phyloP scores from a whole-genome alignment of 1,140 invertebrate species.

The Trissolcus basalis region DNA sequence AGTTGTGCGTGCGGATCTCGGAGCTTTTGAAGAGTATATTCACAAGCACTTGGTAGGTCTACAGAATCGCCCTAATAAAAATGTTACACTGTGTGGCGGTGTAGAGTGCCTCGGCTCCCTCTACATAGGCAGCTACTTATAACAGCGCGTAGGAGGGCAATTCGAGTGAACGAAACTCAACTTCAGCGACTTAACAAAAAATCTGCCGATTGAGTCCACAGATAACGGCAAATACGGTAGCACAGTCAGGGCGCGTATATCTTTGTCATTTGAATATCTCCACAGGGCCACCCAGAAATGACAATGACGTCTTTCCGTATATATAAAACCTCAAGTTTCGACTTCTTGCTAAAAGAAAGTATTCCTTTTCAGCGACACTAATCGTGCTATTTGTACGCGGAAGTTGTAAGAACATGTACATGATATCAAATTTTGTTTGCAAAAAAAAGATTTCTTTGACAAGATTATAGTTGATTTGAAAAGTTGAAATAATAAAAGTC shows the following conservation, averaged over 20 bases:
- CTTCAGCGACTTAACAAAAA: constrained; percentile 59
- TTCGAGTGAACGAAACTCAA: constrained; percentile 51
- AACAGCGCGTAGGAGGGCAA: constrained; percentile 63
- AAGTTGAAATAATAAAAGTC: no score
- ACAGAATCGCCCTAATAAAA: constrained; percentile 74
- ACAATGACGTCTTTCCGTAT: constrained; percentile 59
- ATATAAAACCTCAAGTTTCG: constrained; percentile 41
- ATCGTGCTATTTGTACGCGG: constrained; percentile 30
- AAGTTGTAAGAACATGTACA: constrained; percentile 25
- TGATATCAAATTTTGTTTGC: no score
- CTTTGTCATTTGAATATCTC: constrained; percentile 73
- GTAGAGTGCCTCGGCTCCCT: constrained; percentile 32
- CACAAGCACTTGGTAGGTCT: constrained; percentile 69
- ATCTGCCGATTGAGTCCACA: constrained; percentile 62
- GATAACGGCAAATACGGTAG: constrained; percentile 71
- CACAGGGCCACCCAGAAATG: constrained; percentile 65
- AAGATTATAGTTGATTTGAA: no score
- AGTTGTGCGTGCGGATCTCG: constrained; percentile 33
- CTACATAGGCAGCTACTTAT: constrained; percentile 53
- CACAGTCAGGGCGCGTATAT: constrained; percentile 59
- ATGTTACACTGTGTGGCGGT: constrained; percentile 65
- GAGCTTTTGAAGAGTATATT: constrained; percentile 59
- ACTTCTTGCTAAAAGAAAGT: constrained; percentile 17
- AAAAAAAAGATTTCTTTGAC: no score
- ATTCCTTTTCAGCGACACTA: constrained; percentile 18